Evolutionary conservation across 2,797 vertebrate genomes (phyloP).

Genomic region (Chromobotia macracanthus): DNA sequence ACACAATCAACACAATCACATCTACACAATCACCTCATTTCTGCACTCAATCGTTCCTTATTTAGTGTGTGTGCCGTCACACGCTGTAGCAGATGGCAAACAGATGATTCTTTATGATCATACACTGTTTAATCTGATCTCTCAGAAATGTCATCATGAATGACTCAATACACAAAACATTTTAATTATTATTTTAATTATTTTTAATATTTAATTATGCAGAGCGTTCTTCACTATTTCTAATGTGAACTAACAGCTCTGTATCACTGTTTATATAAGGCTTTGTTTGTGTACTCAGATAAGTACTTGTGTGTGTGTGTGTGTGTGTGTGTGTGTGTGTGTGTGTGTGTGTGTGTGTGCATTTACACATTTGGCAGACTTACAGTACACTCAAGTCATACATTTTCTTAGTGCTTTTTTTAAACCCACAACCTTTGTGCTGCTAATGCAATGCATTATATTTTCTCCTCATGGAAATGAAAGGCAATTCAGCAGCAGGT

Average conservation of each 20-base stretch:
- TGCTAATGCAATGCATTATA: too few relatives aligned
- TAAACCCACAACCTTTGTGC: too few relatives aligned
- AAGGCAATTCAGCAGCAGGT: slow-evolving; percentile 31
- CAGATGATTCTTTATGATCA: slow-evolving; percentile 55
- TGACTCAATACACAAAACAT: slow-evolving; percentile 59
- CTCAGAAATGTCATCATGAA: slow-evolving; percentile 55
- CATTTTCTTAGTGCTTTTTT: too few relatives aligned
- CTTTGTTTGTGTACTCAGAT: too few relatives aligned
- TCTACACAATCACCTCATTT: slow-evolving; percentile 22
- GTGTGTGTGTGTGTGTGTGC: too few relatives aligned
- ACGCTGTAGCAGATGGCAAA: slow-evolving; percentile 48
- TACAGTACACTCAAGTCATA: too few relatives aligned
- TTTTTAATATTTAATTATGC: slow-evolving; percentile 62
- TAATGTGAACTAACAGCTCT: too few relatives aligned
- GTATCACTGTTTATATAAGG: too few relatives aligned
- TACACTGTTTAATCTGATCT: slow-evolving; percentile 45
- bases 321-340: neutral
- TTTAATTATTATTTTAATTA: too few relatives aligned
- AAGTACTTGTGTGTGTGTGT: too few relatives aligned
- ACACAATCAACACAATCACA: too few relatives aligned
- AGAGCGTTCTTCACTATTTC: slow-evolving; percentile 22
- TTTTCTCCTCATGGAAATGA: slow-evolving; percentile 1
- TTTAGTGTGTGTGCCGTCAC: slow-evolving; percentile 39
- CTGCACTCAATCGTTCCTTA: slow-evolving; percentile 34
- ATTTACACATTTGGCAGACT: too few relatives aligned